Percentiles rank a stretch among this genome's conserved stretches.
Evolutionary conservation across 2,888 invertebrate genomes (phyloP).

Genomic region (Eurois occulta): DNA sequence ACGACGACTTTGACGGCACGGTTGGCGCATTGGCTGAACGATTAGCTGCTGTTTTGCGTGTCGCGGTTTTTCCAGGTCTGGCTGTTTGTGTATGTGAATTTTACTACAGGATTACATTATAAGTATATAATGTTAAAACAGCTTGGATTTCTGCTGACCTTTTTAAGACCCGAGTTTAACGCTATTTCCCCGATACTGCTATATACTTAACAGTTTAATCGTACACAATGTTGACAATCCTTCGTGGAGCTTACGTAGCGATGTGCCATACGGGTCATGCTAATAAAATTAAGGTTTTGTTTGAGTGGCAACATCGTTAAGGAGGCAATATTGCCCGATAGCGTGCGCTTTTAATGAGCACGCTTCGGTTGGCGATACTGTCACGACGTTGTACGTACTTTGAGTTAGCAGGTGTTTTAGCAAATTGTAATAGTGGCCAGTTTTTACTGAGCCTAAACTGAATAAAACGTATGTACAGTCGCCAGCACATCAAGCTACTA

Average conservation of each 20-base stretch:
- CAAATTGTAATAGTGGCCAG: background rate
- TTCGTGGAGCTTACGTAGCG: conserved; percentile 64
- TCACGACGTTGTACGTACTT: conserved; percentile 5
- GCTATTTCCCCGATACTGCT: conserved; percentile 8
- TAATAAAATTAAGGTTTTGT: conserved; percentile 83
- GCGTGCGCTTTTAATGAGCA: conserved; percentile 69
- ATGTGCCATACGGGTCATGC: conserved; percentile 76
- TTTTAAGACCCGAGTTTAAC: background rate
- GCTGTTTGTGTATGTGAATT: no score
- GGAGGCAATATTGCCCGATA: conserved; percentile 74
- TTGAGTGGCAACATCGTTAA: conserved; percentile 81
- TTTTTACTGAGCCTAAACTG: background rate
- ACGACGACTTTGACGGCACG: no score
- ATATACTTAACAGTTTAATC: conserved; percentile 38
- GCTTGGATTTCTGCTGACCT: conserved; percentile 19
- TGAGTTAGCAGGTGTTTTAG: conserved; percentile 1
- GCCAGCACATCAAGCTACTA: no score
- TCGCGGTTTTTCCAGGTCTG: no score
- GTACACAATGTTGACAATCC: conserved; percentile 64
- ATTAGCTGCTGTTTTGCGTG: no score
- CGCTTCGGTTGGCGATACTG: conserved; percentile 51
- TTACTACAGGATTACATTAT: no score
- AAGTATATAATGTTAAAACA: background rate
- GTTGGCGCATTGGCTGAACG: no score
- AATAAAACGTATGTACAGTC: no score